phyloP scores from a whole-genome alignment of 1,140 invertebrate species.

The Megalopta genalis region DNA sequence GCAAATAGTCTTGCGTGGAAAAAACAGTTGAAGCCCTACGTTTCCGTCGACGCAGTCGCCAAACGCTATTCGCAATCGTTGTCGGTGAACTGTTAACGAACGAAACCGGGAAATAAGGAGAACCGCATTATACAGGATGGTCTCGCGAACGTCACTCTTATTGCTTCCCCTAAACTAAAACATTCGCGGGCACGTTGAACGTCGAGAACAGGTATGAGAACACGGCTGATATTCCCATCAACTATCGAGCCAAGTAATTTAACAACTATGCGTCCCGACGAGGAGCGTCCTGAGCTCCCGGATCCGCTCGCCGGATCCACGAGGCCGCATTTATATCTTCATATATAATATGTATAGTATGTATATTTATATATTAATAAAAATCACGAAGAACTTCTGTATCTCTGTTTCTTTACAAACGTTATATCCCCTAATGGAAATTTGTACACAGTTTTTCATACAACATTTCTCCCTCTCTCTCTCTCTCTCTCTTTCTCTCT shows the following conservation, averaged over 20 bases:
- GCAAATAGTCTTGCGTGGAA: constrained; percentile 61
- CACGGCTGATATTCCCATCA: constrained; percentile 12
- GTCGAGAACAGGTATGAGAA: constrained; percentile 19
- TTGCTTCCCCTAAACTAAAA: not conserved
- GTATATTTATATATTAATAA: constrained; percentile 68
- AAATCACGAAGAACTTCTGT: constrained; percentile 69
- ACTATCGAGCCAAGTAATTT: constrained; percentile 20
- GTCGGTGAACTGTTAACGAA: not conserved
- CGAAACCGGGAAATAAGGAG: constrained; percentile 4
- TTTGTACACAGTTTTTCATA: constrained; percentile 76
- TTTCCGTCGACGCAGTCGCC: constrained; percentile 25
- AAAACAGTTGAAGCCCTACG: constrained; percentile 55
- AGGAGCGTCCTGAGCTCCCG: constrained; percentile 14
- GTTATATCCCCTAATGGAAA: constrained; percentile 70
- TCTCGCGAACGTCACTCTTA: not conserved
- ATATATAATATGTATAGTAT: constrained; percentile 65
- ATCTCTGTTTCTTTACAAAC: constrained; percentile 72
- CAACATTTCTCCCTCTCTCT: constrained; percentile 50
- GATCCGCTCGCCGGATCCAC: constrained; percentile 43
- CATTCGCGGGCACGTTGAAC: constrained; percentile 12
- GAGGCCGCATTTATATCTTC: constrained; percentile 62
- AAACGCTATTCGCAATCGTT: constrained; percentile 9
- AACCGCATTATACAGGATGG: constrained; percentile 26
- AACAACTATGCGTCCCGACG: constrained; percentile 32
- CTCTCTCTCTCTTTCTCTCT: constrained; percentile 41